Evolutionary conservation across 2,797 vertebrate genomes (phyloP).

Genomic region (Phoeniculus purpureus): DNA sequence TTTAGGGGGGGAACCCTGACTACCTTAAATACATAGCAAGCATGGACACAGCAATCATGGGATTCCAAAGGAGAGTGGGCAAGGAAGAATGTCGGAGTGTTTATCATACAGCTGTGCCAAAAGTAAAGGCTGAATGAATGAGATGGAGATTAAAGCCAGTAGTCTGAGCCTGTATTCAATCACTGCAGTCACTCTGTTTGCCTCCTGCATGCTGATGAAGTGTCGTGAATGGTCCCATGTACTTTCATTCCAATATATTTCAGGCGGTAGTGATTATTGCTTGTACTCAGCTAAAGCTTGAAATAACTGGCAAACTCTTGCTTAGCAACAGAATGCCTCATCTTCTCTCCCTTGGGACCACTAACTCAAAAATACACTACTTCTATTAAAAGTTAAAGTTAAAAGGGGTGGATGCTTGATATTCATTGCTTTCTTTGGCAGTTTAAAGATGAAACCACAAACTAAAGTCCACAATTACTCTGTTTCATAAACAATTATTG

Average conservation of each 20-base stretch:
- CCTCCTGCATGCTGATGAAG: constrained; percentile 90
- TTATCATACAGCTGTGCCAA: constrained; percentile 89
- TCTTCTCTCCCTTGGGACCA: constrained; percentile 60
- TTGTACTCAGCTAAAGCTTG: constrained; percentile 77
- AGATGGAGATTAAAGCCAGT: constrained; percentile 90
- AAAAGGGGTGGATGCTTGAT: background rate
- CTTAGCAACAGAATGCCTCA: constrained; percentile 75
- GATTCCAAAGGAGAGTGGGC: constrained; percentile 62
- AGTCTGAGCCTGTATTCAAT: constrained; percentile 88
- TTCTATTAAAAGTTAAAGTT: constrained; percentile 70
- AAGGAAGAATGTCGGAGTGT: constrained; percentile 81
- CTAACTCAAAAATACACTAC: constrained; percentile 67
- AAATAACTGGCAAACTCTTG: constrained; percentile 76
- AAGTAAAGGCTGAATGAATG: constrained; percentile 86
- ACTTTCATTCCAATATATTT: constrained; percentile 80
- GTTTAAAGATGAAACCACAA: constrained; percentile 19
- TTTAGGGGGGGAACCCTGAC: background rate
- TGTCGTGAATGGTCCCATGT: constrained; percentile 88
- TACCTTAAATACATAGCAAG: constrained; percentile 40
- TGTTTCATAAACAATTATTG: constrained; percentile 46
- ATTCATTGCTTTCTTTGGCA: background rate
- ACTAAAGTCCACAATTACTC: background rate
- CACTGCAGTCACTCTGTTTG: constrained; percentile 80
- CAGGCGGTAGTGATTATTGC: constrained; percentile 80
- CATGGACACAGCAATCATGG: constrained; percentile 34